Conservation (phyloP, 2,113 vertebrate genomes). For the Corynorhinus townsendii region DNA sequence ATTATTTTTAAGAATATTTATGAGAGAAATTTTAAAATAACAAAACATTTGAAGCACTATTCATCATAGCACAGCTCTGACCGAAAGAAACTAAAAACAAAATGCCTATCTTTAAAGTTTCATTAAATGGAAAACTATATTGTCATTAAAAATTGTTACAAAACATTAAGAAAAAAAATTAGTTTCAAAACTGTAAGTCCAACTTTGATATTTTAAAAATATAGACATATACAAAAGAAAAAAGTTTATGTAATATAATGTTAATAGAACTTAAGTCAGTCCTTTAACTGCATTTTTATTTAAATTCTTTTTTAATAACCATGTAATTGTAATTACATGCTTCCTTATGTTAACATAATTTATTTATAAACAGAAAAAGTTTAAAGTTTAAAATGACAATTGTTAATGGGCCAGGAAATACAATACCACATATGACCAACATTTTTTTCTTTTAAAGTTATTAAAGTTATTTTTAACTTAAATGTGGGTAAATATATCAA, state of each 20-base stretch:
- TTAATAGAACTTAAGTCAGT: constrained; percentile 24
- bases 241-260: background rate
- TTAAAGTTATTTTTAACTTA: constrained; percentile 34
- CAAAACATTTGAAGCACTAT: background rate
- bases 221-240: background rate
- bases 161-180: constrained; percentile 5
- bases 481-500: background rate
- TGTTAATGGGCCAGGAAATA: constrained; percentile 4
- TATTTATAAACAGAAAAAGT: constrained; percentile 30
- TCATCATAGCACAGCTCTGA: background rate
- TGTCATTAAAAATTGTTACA: background rate
- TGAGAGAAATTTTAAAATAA: constrained; percentile 2
- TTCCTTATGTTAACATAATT: background rate
- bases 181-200: background rate
- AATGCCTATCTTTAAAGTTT: background rate
- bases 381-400: constrained; percentile 27
- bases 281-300: background rate
- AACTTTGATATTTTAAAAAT: constrained; percentile 24
- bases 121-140: background rate
- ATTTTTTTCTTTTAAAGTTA: constrained; percentile 12
- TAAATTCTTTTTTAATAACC: constrained; percentile 1
- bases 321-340: background rate
- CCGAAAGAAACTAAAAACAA: background rate
- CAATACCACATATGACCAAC: background rate
- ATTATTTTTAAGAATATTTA: background rate